Percentiles rank a stretch among this genome's conserved stretches.
Evolutionary conservation across 2,113 vertebrate species (phyloP).

Genomic region (Damaliscus lunatus): DNA sequence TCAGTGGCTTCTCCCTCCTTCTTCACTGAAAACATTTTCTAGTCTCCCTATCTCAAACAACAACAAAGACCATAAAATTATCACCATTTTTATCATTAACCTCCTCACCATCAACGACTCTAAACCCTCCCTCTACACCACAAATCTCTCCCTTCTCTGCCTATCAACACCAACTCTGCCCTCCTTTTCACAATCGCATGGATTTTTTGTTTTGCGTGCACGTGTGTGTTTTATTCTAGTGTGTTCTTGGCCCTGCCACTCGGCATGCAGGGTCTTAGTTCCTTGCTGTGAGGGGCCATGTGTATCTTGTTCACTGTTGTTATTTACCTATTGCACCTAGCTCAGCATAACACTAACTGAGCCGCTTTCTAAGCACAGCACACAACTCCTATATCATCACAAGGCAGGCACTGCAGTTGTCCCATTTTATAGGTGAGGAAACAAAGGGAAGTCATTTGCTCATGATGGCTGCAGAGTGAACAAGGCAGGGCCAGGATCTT

Average conservation of each 20-base stretch:
- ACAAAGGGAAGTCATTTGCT: neutral
- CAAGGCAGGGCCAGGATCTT: neutral
- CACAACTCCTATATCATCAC: neutral
- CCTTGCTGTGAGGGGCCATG: neutral
- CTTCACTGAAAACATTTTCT: neutral
- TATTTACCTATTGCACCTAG: neutral
- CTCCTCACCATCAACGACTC: neutral
- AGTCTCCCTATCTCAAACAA: neutral
- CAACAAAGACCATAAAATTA: neutral
- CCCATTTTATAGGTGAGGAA: neutral
- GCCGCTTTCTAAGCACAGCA: neutral
- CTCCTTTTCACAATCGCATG: neutral
- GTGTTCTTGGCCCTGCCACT: neutral
- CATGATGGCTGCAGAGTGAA: neutral
- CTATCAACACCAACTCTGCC: neutral
- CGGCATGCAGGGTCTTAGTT: neutral
- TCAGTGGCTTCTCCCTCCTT: neutral
- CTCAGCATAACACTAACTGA: neutral
- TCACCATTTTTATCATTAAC: neutral
- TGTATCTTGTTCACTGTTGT: neutral
- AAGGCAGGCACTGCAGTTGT: neutral
- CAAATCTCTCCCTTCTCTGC: neutral
- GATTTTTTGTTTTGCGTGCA: neutral
- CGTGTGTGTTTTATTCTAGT: neutral
- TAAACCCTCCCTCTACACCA: neutral